Conservation (phyloP, 1,140 invertebrate species). For the Ephestia elutella region DNA sequence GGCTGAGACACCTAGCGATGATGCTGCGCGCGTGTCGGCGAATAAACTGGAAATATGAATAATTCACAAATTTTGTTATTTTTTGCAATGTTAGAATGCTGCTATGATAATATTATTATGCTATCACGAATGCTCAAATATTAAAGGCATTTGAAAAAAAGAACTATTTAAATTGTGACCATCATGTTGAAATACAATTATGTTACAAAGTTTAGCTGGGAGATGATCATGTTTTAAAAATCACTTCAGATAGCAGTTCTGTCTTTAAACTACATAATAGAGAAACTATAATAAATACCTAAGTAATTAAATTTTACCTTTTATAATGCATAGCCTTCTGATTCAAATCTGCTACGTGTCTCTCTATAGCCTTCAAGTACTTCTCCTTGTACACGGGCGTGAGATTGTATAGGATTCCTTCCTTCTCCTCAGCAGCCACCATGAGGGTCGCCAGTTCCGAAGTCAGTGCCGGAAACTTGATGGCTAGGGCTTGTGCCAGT, state of each 20-base stretch:
- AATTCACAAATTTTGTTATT: neutral
- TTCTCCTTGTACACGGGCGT: slow-evolving; percentile 81
- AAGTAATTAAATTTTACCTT: slow-evolving; percentile 35
- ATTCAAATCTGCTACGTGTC: slow-evolving; percentile 79
- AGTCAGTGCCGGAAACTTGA: slow-evolving; percentile 33
- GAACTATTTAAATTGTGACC: too few species aligned
- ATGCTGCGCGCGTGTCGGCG: slow-evolving; percentile 78
- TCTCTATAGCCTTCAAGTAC: slow-evolving; percentile 78
- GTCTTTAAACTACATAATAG: too few species aligned
- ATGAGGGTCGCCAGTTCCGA: slow-evolving; percentile 45
- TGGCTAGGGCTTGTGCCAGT: slow-evolving; percentile 34
- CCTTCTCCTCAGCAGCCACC: slow-evolving; percentile 73
- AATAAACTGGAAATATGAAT: slow-evolving; percentile 75
- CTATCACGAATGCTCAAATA: too few species aligned
- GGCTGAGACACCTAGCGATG: slow-evolving; percentile 82
- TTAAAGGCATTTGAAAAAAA: too few species aligned
- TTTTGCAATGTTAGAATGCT: too few species aligned
- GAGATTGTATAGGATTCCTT: slow-evolving; percentile 77
- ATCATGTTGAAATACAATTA: too few species aligned
- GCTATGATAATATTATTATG: too few species aligned
- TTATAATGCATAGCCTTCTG: slow-evolving; percentile 77
- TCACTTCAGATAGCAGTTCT: too few species aligned
- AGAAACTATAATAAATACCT: too few species aligned
- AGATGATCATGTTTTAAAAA: too few species aligned
- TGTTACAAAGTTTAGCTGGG: too few species aligned